phyloP scores from a whole-genome alignment of 2,113 vertebrate species.

The Polypterus bichir region DNA sequence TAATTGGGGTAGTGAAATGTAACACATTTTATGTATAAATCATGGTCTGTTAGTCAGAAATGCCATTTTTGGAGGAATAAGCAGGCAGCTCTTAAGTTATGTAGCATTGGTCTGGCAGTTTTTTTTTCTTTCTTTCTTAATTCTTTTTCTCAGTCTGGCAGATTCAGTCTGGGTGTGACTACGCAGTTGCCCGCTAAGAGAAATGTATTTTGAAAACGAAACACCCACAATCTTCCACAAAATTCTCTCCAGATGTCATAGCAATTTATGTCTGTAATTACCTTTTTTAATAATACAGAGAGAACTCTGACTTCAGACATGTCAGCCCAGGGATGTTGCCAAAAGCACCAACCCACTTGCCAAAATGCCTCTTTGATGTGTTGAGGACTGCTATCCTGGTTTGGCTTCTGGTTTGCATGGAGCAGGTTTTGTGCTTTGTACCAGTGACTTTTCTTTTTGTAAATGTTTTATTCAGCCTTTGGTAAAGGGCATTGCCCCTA shows the following conservation, averaged over 20 bases:
- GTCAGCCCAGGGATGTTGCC: slow-evolving; percentile 19
- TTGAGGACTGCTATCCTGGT: slow-evolving; percentile 22
- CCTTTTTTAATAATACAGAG: slow-evolving; percentile 33
- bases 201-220: slow-evolving; percentile 22
- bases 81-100: too few relatives aligned
- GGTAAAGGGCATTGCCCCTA: too few relatives aligned
- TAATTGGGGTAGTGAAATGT: too few relatives aligned
- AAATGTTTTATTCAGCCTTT: too few relatives aligned
- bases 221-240: slow-evolving; percentile 12
- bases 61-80: too few relatives aligned
- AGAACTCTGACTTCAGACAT: slow-evolving; percentile 17
- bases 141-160: slow-evolving; percentile 11
- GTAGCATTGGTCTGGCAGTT: too few relatives aligned
- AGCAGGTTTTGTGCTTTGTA: too few relatives aligned
- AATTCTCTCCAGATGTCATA: slow-evolving; percentile 26
- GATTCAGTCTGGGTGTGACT: slow-evolving; percentile 15
- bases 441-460: too few relatives aligned
- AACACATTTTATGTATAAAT: too few relatives aligned
- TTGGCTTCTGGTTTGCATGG: too few relatives aligned
- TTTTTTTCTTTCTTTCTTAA: too few relatives aligned
- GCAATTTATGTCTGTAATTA: slow-evolving; percentile 42
- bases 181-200: slow-evolving; percentile 13
- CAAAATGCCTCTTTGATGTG: slow-evolving; percentile 29
- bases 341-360: slow-evolving; percentile 18
- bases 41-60: too few relatives aligned